Evolutionary conservation across 1,140 invertebrate genomes (phyloP), one percentile per base, ranked within the genome.

Genomic region (Lepidurus arcticus): DNA sequence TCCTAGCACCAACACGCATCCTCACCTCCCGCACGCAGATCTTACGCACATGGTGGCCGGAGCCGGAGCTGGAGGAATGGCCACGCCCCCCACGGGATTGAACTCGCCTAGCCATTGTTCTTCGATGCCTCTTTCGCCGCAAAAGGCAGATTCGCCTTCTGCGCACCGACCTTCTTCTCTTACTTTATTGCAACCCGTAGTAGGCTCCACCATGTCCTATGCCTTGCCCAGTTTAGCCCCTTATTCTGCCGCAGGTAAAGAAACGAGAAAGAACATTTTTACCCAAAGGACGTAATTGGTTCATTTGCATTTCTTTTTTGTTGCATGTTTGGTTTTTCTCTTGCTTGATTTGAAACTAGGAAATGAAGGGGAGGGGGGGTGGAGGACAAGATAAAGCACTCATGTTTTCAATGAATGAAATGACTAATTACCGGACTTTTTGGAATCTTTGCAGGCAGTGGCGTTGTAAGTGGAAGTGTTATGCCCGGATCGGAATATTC

Each of bases 211-310:
- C 82, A 87, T 85, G 87, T 88, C 83, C 74, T 89, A 90, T 73
- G 88, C 90, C 79, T 86, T 92, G 80, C 90, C 90, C 74, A 90
- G 90, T 87, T 91, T 92, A 84, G 89, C 90, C 83, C 89, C 90
- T 80, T 92, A 91, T 83, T 86, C 90, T 47, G 87, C 90, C 88
- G 90, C 90, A 90, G 87, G 13, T 43, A 73, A 73, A 76, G 43
- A 44, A 44, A 16, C 24, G 42, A 76, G 45, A 73, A 45, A 13
- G 47, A 65, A 73, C 53, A 42, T 42, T 21, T 42, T 73, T 8
- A 42, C 53, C n/a, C 21, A n/a, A 73, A 26, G 76, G 45, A 44
- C 44, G 44, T 47, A 76, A 8, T 16, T 9, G 1, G 43, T 76
- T 73, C 13, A 16, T 43, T 11, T 11, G 45, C 24, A 11, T 34